Base-by-base conservation (phyloP, 1,140 invertebrate genomes). In the Phthorimaea operculella region DNA sequence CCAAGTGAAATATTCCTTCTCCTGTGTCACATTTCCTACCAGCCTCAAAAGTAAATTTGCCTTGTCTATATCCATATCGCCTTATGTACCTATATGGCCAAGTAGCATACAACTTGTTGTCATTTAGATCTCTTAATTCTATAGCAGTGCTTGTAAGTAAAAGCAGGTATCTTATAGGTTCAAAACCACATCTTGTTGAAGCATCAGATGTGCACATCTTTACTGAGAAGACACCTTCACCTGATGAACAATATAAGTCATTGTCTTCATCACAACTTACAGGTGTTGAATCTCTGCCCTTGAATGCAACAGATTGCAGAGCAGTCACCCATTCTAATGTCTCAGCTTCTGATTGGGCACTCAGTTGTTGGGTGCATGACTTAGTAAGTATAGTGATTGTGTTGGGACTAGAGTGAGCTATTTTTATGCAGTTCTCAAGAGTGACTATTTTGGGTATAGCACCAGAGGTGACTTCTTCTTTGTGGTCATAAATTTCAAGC, bases 41-140 rank as follows among this genome's bases (percentile, higher is more conserved):
- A n/a, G 94, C 94, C 88, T 96, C 94, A 82, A 96, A 95, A 15
- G 92, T 94, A 71, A 96, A 96, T 71, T 91, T 93, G 36, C 92
- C 92, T 64, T 91, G 89, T 57, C 90, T 90, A 62, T 93, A 93
- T 17, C 94, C 94, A 81, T 96, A 96, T 55, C 92, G 86, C 53
- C 94, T 88, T 58, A 96, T 95, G 70, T 91, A 95, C 61, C 90
- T 89, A 76, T 94, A 96, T 39, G 94, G 94, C 94, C 94, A 96
- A n/a, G 90, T 93, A 59, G 89, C 93, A 54, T 93, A 81, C 7
- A 92, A 73, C 57, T 87, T 87, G 57, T 88, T 87, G 61, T 90
- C 87, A 64, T 90, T 88, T n/a, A 84, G 72, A 68, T 91, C 90
- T 74, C 90, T 87, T 55, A 94, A 76, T 76, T 93, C 92, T 64